phyloP scores from a whole-genome alignment of 2,888 invertebrate genomes.

The Monochamus alternatus region DNA sequence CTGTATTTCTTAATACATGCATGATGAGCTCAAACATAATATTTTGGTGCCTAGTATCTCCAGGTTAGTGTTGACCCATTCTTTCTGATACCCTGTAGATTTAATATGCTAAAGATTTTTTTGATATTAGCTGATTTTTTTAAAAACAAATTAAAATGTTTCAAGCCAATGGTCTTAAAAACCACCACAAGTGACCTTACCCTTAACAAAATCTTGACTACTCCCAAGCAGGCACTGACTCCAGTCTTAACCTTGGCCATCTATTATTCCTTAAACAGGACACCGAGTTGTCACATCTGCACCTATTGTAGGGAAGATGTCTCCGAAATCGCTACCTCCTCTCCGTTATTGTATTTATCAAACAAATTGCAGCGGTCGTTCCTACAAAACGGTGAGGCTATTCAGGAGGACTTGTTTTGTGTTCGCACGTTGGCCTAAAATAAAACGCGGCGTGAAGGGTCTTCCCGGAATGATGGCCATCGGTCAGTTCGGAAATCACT shows the following conservation, averaged over 20 bases:
- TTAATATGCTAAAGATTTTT: no score
- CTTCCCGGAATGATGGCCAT: slow-evolving; percentile 15
- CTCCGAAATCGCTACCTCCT: slow-evolving; percentile 37
- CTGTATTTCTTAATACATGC: no score
- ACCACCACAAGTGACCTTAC: not conserved
- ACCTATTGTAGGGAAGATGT: slow-evolving; percentile 52
- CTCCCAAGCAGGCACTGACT: not conserved
- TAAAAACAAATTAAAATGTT: no score
- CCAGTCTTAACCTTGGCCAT: slow-evolving; percentile 37
- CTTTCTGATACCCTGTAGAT: no score
- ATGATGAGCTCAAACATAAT: no score
- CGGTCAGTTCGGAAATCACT: slow-evolving; percentile 1
- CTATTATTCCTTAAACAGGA: slow-evolving; percentile 44
- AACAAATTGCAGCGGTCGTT: slow-evolving; percentile 23
- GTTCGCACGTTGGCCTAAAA: slow-evolving; percentile 14
- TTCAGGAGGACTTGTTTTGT: slow-evolving; percentile 7
- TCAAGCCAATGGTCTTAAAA: no score
- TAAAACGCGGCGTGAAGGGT: not conserved
- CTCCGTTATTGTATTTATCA: slow-evolving; percentile 16
- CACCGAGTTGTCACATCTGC: slow-evolving; percentile 54
- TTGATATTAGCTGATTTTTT: no score
- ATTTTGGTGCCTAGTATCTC: no score
- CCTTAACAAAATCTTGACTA: not conserved
- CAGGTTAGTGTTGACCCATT: no score
- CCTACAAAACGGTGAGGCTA: not conserved